Evolutionary conservation across 2,888 invertebrate genomes (phyloP), one percentile per base, ranked within the genome.

Genomic region (Agrenia bidenticulata): DNA sequence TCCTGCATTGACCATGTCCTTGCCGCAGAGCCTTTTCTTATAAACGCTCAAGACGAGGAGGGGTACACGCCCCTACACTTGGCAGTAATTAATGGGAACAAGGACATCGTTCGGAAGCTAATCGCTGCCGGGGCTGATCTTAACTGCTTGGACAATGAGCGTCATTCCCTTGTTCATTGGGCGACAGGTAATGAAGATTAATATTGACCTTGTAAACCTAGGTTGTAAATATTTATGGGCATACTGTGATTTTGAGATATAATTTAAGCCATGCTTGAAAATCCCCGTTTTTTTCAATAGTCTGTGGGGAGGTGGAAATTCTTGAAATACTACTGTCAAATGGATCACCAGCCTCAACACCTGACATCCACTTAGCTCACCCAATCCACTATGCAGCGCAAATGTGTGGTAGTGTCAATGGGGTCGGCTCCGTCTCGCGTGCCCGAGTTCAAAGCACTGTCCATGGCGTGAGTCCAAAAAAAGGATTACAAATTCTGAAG

Each of bases 361-460:
- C 94, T 0, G 98, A 99, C 81, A 89, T 92, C 73, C 93, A 95
- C 79, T 94, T 95, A 21, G 97, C 97, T 17, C 94, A 90, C 77
- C 96, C 97, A 0, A 82, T 98, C 62, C 98, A 98, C 81, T 97
- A 98, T 81, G 96, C 97, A 0, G 95, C 97, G 15, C 96, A 98
- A 81, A 94, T 97, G 88, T 94, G 94, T 78, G 94, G 92, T 1
- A 89, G 90, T 21, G 88, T 86, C 21, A 87, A 88, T 49, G 86
- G 85, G 72, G 85, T 84, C 49, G 85, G 84, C 79, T 78, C 83
- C 80, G 82, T 84, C 63, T 78, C 79, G 13, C 84, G 85, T 63
- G 67, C 69, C 49, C 64, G 67, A 26, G 73, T 74, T 67, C 64
- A 67, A 63, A 72, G 70, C 58, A 69, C 71, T 39, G 64, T 70